These are phyloP conservation scores for Octonoba sinensis DNA, from an alignment of 2,888 invertebrate species.

Conservation along the genomic window DNA sequence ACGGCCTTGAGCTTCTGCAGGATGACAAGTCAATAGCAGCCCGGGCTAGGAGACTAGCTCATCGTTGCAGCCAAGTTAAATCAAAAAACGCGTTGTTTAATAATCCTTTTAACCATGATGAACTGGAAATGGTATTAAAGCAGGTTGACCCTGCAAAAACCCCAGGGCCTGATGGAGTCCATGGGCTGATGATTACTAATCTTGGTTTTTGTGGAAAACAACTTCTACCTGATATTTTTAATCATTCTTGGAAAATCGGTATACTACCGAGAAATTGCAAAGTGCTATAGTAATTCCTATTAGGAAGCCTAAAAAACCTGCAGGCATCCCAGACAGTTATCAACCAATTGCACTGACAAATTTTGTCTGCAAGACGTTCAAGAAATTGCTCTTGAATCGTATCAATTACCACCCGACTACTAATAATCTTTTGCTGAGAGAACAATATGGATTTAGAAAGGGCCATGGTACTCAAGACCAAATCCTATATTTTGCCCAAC, in stretches of 20 bases:
- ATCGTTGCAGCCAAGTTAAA: neutral
- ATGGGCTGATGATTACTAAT: conserved; percentile 7
- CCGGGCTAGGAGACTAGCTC: neutral
- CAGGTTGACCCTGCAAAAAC: neutral
- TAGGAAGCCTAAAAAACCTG: neutral
- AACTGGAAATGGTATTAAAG: neutral
- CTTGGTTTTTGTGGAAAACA: neutral
- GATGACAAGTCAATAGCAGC: neutral
- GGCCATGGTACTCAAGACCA: no score
- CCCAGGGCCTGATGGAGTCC: conserved; percentile 6
- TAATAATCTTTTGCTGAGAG: neutral
- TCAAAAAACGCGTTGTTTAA: neutral
- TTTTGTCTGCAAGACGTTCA: neutral
- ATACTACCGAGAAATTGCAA: neutral
- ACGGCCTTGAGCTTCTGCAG: neutral
- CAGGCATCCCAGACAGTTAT: neutral
- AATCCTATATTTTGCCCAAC: neutral
- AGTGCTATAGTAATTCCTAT: neutral
- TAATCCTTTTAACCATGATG: neutral
- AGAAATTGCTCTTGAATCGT: neutral
- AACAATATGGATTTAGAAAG: conserved; percentile 2
- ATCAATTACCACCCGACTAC: neutral
- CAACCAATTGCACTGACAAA: neutral
- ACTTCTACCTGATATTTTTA: conserved; percentile 7
- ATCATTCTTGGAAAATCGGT: conserved; percentile 5